These are phyloP conservation scores for Agriopis aurantiaria DNA, from an alignment of 2,888 invertebrate species.

Conservation along the genomic window DNA sequence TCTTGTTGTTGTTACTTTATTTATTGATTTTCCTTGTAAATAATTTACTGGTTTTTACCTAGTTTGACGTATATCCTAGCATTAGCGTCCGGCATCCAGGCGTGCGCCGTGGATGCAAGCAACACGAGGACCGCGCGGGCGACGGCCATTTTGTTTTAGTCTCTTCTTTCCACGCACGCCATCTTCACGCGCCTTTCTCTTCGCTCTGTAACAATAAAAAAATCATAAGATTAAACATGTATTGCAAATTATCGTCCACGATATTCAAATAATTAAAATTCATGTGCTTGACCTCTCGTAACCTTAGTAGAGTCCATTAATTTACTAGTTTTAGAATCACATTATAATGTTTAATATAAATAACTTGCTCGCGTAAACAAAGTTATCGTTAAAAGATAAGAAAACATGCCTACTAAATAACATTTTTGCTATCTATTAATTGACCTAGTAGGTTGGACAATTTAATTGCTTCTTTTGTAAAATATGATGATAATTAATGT, in stretches of 20 bases:
- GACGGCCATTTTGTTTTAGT: conserved; percentile 81
- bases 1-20: too few relatives aligned
- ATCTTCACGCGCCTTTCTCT: conserved; percentile 64
- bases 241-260: not conserved
- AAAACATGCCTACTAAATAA: conserved; percentile 28
- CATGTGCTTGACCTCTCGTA: conserved; percentile 14
- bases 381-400: conserved; percentile 35
- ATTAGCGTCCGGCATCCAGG: conserved; percentile 91
- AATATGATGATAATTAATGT: too few relatives aligned
- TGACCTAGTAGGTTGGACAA: conserved; percentile 10
- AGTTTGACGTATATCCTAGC: conserved; percentile 89
- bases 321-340: conserved; percentile 9
- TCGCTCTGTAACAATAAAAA: conserved; percentile 68
- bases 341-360: conserved; percentile 13
- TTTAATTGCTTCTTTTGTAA: conserved; percentile 13
- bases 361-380: conserved; percentile 21
- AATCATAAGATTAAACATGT: not conserved
- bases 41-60: conserved; percentile 72
- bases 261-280: conserved; percentile 8
- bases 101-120: conserved; percentile 85
- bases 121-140: conserved; percentile 85
- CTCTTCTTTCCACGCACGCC: conserved; percentile 74
- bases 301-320: conserved; percentile 13
- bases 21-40: too few relatives aligned
- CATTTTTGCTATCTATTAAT: conserved; percentile 28